These are phyloP conservation scores for Serranus cabrilla DNA, from an alignment of 2,797 vertebrate species.

Conservation along the genomic window DNA sequence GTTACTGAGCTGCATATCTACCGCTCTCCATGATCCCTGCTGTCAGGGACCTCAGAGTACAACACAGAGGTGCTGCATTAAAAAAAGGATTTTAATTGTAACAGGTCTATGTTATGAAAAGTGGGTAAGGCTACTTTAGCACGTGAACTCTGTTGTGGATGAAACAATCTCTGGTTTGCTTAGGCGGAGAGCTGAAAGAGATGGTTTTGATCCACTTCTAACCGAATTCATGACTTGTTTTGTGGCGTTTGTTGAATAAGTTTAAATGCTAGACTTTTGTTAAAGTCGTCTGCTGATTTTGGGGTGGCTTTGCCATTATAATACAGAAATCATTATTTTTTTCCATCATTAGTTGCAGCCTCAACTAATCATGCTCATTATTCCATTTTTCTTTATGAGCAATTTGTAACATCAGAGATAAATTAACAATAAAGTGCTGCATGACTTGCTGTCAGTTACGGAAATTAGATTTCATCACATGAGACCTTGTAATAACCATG, in stretches of 20 bases:
- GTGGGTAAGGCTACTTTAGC: not conserved
- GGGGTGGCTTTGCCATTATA: not conserved
- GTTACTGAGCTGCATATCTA: slow-evolving; percentile 26
- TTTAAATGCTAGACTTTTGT: not conserved
- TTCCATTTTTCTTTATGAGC: not conserved
- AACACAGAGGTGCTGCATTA: not conserved
- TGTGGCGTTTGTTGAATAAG: not conserved
- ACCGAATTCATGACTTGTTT: not conserved
- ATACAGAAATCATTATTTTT: not conserved
- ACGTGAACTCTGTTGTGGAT: not conserved
- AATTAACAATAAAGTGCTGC: not conserved
- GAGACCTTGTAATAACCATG: not conserved
- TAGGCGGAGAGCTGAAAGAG: not conserved
- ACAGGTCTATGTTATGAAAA: not conserved
- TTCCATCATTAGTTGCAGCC: not conserved
- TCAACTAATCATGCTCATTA: not conserved
- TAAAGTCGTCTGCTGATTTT: not conserved
- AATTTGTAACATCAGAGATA: not conserved
- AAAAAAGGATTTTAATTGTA: not conserved
- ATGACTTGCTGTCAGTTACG: not conserved
- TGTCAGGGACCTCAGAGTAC: not conserved
- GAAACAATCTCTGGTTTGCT: not conserved
- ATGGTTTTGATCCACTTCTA: not conserved
- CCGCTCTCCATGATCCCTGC: not conserved
- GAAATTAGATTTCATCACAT: not conserved